Conservation (phyloP, 2,888 invertebrate genomes). For the Leuctra nigra region DNA sequence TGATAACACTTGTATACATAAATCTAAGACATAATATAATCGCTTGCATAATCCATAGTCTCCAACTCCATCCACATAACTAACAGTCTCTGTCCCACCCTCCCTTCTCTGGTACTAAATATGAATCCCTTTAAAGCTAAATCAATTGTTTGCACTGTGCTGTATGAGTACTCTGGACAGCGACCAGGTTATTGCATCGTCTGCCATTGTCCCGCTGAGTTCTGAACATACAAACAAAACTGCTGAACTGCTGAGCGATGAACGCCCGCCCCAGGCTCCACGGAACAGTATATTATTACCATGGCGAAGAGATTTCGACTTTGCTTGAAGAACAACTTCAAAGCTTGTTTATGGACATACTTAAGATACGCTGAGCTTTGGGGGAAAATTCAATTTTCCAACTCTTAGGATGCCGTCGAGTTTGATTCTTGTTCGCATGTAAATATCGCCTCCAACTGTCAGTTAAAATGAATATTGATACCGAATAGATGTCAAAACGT, state of each 20-base stretch:
- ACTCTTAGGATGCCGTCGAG: too few relatives aligned
- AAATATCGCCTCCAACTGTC: too few relatives aligned
- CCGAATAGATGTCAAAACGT: too few relatives aligned
- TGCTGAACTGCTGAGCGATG: neutral
- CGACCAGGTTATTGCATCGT: conserved; percentile 10
- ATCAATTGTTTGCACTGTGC: conserved; percentile 24
- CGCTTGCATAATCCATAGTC: too few relatives aligned
- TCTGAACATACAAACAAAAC: neutral
- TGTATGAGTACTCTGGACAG: conserved; percentile 4
- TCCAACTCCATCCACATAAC: neutral
- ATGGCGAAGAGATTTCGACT: conserved; percentile 22
- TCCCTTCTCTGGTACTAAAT: too few relatives aligned
- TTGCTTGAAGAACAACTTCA: conserved; percentile 11
- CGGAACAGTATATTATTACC: conserved; percentile 20
- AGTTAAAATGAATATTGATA: too few relatives aligned
- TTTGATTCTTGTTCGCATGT: too few relatives aligned
- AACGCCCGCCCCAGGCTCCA: conserved; percentile 5
- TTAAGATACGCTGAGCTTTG: neutral
- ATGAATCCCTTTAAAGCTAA: conserved; percentile 26
- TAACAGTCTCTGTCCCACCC: neutral
- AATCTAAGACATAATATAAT: too few relatives aligned
- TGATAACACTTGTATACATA: too few relatives aligned
- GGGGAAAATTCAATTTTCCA: conserved; percentile 16
- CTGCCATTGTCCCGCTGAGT: conserved; percentile 2
- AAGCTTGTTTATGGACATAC: conserved; percentile 13